Base-by-base conservation (phyloP, 2,888 invertebrate species). In the Stegana nigrithorax region DNA sequence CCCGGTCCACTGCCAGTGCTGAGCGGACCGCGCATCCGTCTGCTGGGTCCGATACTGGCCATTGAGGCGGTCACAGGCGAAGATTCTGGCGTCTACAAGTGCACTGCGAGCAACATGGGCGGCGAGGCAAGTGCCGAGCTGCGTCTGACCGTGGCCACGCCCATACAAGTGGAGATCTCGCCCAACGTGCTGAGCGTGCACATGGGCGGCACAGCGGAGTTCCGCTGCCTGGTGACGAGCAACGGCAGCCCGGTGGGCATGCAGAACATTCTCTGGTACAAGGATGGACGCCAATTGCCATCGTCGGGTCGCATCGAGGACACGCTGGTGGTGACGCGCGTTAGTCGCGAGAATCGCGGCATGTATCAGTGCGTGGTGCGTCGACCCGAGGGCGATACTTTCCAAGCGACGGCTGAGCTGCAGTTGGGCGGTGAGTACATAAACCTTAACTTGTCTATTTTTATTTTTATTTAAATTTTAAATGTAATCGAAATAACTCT, bases 321-420 rank as follows among this genome's bases (percentile, higher is more conserved):
- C 73, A 88, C 89, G 36, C 81, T 92, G 59, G 86, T 90, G 58
- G 88, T 92, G 71, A 89, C 89, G 68, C 89, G 90, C 62, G 91
- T 92, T 44, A 90, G 90, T 39, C 87, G 91, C 59, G 91, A 92
- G 75, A 92, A 92, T 81, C 88, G 91, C 64, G 92, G 92, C 72
- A 92, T 92, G 91, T 92, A 92, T 82, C 92, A 92, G 81, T 92
- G 92, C 81, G 88, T 92, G 66, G 92, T 91, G 6, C 86, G 91
- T 65, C 86, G 91, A 67, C 88, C 90, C 29, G 91, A 92, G 81
- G 91, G 91, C 14, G 92, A 92, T 78, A 91, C 91, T 2, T 91
- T 91, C 25, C 93, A 93, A 81, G 92, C 91, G 7, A 89, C 92
- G 0, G 91, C 92, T 0, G 92, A 93, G 84, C 87, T 93, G 55